phyloP scores from a whole-genome alignment of 2,888 invertebrate genomes.

The Parnassius orleans region DNA sequence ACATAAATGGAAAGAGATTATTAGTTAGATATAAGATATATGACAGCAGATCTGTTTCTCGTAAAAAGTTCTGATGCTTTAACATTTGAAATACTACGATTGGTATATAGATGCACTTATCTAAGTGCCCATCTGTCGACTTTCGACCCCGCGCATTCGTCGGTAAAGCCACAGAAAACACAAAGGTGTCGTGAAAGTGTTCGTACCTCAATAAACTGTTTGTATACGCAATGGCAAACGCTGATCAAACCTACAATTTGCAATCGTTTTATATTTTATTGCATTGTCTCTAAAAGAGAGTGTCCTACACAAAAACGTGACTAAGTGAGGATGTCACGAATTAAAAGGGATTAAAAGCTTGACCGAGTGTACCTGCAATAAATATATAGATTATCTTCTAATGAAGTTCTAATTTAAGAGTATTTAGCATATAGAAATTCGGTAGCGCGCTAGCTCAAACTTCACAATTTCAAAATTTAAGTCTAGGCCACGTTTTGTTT shows the following conservation, averaged over 20 bases:
- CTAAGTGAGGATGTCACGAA: not conserved
- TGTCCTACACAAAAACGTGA: constrained; percentile 5
- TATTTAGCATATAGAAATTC: too few species aligned
- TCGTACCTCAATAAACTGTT: constrained; percentile 10
- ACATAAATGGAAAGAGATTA: too few species aligned
- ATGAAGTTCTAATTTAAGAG: too few species aligned
- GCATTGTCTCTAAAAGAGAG: constrained; percentile 7
- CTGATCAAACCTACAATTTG: constrained; percentile 26
- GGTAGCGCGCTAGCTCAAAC: too few species aligned
- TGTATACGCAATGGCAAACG: constrained; percentile 21
- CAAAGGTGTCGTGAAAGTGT: constrained; percentile 27
- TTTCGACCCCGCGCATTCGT: constrained; percentile 14
- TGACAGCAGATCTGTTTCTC: too few species aligned
- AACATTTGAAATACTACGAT: not conserved
- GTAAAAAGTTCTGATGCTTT: too few species aligned
- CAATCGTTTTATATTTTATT: constrained; percentile 22
- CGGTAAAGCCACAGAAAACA: constrained; percentile 19
- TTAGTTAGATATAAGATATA: too few species aligned
- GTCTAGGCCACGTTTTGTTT: too few species aligned
- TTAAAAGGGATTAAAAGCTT: not conserved
- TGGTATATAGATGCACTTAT: not conserved
- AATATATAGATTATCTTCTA: too few species aligned
- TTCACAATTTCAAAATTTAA: too few species aligned
- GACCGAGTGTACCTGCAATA: too few species aligned
- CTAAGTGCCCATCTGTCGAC: not conserved